phyloP scores from a whole-genome alignment of 1,140 invertebrate species.

The Leptinotarsa defecta region DNA sequence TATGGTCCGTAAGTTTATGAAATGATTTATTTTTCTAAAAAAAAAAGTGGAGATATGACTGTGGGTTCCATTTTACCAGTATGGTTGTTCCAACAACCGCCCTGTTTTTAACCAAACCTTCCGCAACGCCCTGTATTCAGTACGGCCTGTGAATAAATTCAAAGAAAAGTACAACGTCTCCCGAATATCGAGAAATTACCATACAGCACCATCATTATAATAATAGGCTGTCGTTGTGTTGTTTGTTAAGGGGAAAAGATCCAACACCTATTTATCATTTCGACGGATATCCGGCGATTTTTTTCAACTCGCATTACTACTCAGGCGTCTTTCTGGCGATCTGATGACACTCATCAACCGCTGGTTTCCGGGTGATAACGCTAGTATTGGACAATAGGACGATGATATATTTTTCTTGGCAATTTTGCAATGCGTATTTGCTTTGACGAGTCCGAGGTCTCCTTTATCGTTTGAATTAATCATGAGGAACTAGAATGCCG shows the following conservation, averaged over 20 bases:
- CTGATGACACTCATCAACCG: not conserved
- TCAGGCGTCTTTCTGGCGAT: not conserved
- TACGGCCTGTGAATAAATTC: not conserved
- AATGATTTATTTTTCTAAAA: too few relatives aligned
- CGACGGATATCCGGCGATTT: not conserved
- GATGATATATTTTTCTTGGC: too few relatives aligned
- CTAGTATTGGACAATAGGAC: too few relatives aligned
- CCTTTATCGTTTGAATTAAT: too few relatives aligned
- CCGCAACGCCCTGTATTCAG: not conserved
- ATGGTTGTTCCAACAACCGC: too few relatives aligned
- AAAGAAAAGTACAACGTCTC: not conserved
- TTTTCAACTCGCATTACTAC: not conserved
- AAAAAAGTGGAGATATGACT: too few relatives aligned
- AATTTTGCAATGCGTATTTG: too few relatives aligned
- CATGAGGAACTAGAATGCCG: too few relatives aligned
- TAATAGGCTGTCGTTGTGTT: not conserved
- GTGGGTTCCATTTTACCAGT: too few relatives aligned
- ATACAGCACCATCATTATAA: not conserved
- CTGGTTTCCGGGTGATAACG: not conserved
- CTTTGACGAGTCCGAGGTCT: too few relatives aligned
- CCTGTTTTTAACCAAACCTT: too few relatives aligned
- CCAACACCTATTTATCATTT: not conserved
- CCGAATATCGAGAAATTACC: not conserved
- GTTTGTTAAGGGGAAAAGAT: not conserved
- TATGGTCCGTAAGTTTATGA: too few relatives aligned